phyloP scores from a whole-genome alignment of 2,888 invertebrate genomes.

The Agrotis exclamationis region DNA sequence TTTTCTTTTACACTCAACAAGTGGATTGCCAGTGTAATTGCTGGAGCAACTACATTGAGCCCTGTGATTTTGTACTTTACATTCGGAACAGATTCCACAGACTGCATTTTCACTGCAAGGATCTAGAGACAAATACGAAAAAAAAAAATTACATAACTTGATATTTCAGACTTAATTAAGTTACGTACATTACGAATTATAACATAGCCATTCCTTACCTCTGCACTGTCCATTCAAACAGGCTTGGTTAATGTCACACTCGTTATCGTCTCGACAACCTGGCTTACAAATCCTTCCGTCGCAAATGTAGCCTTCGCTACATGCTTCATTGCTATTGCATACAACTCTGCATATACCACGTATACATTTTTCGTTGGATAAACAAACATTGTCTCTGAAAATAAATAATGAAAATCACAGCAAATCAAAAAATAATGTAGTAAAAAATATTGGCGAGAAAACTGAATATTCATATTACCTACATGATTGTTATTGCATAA shows the following conservation, averaged over 20 bases:
- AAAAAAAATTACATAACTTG: slow-evolving; percentile 3
- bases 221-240: slow-evolving; percentile 96
- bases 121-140: slow-evolving; percentile 86
- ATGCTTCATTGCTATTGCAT: slow-evolving; percentile 96
- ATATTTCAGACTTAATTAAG: neutral
- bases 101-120: slow-evolving; percentile 94
- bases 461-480: neutral
- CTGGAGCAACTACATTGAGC: slow-evolving; percentile 96
- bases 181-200: slow-evolving; percentile 6
- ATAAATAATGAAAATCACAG: slow-evolving; percentile 41
- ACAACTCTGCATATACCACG: slow-evolving; percentile 95
- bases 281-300: slow-evolving; percentile 96
- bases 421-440: neutral
- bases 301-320: slow-evolving; percentile 96
- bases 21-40: slow-evolving; percentile 95
- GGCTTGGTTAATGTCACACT: slow-evolving; percentile 94
- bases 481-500: too few relatives aligned
- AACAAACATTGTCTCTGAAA: slow-evolving; percentile 95
- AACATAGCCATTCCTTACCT: slow-evolving; percentile 84
- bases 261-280: slow-evolving; percentile 96
- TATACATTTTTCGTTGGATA: slow-evolving; percentile 96
- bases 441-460: neutral
- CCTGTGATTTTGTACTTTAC: slow-evolving; percentile 95
- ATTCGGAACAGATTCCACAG: slow-evolving; percentile 96
- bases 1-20: slow-evolving; percentile 94